A percentile compares a stretch with the other conserved stretches of the same genome.
Evolutionary conservation across 2,797 vertebrate genomes (phyloP).

Genomic region (Eulemur coronatus): DNA sequence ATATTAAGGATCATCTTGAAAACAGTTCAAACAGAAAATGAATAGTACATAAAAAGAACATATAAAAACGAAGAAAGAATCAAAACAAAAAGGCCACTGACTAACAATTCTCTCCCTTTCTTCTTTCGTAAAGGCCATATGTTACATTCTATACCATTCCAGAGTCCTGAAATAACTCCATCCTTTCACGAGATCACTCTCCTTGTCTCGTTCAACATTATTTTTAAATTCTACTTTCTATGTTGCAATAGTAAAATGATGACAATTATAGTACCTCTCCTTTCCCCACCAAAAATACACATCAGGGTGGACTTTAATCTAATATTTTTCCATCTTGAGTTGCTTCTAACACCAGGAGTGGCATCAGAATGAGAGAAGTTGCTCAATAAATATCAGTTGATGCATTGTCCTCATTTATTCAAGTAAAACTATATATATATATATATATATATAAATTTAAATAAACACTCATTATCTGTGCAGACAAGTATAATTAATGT

Average conservation of each 20-base stretch:
- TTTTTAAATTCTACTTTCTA: slow-evolving; percentile 22
- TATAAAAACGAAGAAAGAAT: slow-evolving; percentile 8
- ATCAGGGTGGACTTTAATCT: not conserved
- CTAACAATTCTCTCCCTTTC: not conserved
- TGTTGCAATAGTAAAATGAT: not conserved
- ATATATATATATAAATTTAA: slow-evolving; percentile 32
- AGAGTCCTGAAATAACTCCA: not conserved
- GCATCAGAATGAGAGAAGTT: not conserved
- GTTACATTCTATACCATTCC: not conserved
- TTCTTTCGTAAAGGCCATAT: not conserved
- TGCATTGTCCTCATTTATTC: not conserved
- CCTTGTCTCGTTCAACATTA: not conserved
- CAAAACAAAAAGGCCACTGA: slow-evolving; percentile 27
- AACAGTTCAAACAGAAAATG: slow-evolving; percentile 46
- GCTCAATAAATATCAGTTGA: not conserved
- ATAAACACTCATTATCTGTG: not conserved
- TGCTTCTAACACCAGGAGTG: not conserved
- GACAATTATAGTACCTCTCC: not conserved
- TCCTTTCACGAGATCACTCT: not conserved
- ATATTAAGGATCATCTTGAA: slow-evolving; percentile 54
- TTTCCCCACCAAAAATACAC: slow-evolving; percentile 11
- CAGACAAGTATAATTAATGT: not conserved
- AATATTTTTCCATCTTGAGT: not conserved
- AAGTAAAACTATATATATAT: not conserved
- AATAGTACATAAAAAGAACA: not conserved